Evolutionary conservation across 2,888 invertebrate genomes (phyloP), one percentile per base, ranked within the genome.

Genomic region (Poecilus cupreus): DNA sequence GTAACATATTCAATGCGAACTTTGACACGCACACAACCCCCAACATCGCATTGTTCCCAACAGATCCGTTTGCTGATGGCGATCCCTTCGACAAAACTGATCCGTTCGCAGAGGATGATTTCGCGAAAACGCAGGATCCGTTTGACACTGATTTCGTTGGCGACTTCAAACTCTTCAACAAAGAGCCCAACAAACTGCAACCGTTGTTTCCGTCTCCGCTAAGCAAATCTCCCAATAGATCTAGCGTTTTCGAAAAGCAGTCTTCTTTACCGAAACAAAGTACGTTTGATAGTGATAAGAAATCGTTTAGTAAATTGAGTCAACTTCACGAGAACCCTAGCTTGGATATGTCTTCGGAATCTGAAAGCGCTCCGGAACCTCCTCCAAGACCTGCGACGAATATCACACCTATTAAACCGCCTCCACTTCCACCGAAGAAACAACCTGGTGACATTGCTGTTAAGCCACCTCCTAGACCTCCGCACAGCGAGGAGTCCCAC

Each of bases 81-180:
- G 95, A 95, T 89, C 95, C 95, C 51, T 95, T 95, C 88, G 94
- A 94, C 86, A 92, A 92, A 85, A 90, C 91, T 64, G 94, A 94
- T 87, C 93, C 93, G 4, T 94, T 94, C 86, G 92, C 92, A 82
- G 93, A 93, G 84, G 86, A 88, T 2, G 89, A 89, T 82, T 89
- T 92, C 90, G 84, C 91, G 87, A 88, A 91, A 89, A 79, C 84
- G 82, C 91, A 92, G 83, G 93, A 94, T 86, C 93, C 93, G 13
- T 94, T 94, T 86, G 91, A 91, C 79, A 90, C 90, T 51, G 90
- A 90, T 81, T 90, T 90, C 83, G 83, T 82, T 3, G 81, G 83
- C 20, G 86, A 86, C 78, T 85, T 86, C 76, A 85, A 86, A 72
- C 83, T 86, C 80, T 86, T 87, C 82, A 85, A 86, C 32, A 84